Conservation (phyloP, 2,888 invertebrate genomes). For the Sipha maydis region DNA sequence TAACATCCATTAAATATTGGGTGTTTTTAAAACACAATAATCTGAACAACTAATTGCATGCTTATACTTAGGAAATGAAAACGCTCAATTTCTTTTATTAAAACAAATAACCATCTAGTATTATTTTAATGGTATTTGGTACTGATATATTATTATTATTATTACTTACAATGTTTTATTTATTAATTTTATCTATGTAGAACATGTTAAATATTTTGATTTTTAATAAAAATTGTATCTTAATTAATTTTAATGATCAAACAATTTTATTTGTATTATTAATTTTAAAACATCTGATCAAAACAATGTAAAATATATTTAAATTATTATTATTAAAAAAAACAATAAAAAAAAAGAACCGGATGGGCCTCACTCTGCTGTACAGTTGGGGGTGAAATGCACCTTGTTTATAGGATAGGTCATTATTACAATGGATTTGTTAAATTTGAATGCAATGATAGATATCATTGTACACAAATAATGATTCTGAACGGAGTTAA, state of each 20-base stretch:
- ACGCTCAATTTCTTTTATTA: constrained; percentile 39
- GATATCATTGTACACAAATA: no score
- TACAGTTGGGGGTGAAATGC: no score
- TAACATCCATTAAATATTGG: neutral
- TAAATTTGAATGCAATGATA: no score
- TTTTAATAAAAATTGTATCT: constrained; percentile 20
- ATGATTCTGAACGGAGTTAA: no score
- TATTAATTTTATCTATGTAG: constrained; percentile 11
- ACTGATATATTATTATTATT: no score
- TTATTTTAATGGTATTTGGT: constrained; percentile 51
- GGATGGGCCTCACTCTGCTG: no score
- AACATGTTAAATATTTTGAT: constrained; percentile 3
- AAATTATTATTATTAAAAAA: constrained; percentile 25
- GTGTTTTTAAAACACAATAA: constrained; percentile 3
- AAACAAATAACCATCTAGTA: constrained; percentile 45
- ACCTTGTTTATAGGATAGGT: no score
- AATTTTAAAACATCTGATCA: constrained; percentile 52
- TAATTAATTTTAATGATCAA: constrained; percentile 38
- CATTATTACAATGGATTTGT: no score
- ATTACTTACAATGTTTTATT: constrained; percentile 32
- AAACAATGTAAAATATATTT: constrained; percentile 41
- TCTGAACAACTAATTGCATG: constrained; percentile 36
- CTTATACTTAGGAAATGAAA: constrained; percentile 31
- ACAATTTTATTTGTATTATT: constrained; percentile 41
- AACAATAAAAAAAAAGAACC: no score